These are phyloP conservation scores for Gibbula magus DNA, from an alignment of 2,888 invertebrate genomes.

Conservation along the genomic window DNA sequence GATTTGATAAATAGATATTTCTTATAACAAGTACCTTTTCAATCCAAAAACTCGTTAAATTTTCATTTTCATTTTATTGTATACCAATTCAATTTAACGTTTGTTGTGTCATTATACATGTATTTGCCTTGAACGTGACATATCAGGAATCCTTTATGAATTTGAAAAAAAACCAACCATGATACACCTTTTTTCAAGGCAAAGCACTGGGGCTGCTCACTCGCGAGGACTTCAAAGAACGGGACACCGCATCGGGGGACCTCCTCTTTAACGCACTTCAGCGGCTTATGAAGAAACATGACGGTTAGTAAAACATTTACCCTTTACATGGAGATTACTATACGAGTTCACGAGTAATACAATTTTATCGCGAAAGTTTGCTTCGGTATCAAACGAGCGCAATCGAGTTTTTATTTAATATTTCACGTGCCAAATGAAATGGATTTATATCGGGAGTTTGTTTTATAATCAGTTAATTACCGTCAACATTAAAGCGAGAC, in stretches of 20 bases:
- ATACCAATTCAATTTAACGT: too few species aligned
- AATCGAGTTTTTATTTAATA: neutral
- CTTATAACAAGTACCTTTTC: too few species aligned
- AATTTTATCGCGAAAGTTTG: neutral
- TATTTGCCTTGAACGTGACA: too few species aligned
- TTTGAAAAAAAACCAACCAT: too few species aligned
- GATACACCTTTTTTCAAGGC: conserved; percentile 76
- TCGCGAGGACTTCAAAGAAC: conserved; percentile 90
- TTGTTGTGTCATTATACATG: too few species aligned
- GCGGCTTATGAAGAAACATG: conserved; percentile 48
- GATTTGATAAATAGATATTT: too few species aligned
- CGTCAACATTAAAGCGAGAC: too few species aligned
- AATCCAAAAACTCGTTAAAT: too few species aligned
- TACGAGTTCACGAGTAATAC: neutral
- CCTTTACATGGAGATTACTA: neutral
- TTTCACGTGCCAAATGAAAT: neutral
- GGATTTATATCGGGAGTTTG: too few species aligned
- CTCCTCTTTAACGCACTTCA: conserved; percentile 91
- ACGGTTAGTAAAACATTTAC: conserved; percentile 39
- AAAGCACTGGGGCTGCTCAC: conserved; percentile 94
- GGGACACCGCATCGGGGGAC: conserved; percentile 94
- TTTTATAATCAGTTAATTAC: too few species aligned
- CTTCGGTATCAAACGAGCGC: neutral
- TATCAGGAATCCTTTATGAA: too few species aligned
- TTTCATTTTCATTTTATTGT: too few species aligned